Percentiles rank a stretch among this genome's conserved stretches.
These are phyloP conservation scores for Cosmia pyralina DNA, from an alignment of 2,888 invertebrate species.

Conservation along the genomic window DNA sequence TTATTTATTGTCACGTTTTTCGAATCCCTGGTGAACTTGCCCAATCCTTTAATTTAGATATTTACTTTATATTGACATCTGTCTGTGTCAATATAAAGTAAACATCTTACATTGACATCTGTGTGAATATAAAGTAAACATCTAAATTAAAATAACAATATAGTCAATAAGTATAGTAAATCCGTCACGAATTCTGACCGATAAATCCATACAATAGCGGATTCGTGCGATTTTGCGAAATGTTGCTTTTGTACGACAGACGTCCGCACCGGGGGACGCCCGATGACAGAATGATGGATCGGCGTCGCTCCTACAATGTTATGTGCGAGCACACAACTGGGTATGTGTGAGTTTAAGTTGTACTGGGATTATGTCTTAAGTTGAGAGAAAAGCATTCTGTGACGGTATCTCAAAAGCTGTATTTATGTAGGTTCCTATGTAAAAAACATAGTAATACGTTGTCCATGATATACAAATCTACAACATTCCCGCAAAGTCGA, in stretches of 20 bases:
- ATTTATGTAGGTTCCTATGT: background rate
- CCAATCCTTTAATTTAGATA: too few species aligned
- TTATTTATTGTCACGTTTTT: too few species aligned
- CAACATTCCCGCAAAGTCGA: background rate
- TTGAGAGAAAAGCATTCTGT: background rate
- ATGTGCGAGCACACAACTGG: conserved; percentile 40
- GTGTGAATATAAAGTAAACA: conserved; percentile 46
- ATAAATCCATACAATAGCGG: conserved; percentile 68
- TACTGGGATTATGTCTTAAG: conserved; percentile 39
- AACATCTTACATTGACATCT: too few species aligned
- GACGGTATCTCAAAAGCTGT: background rate
- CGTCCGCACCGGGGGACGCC: conserved; percentile 70
- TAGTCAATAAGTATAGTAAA: conserved; percentile 57
- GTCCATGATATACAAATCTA: background rate
- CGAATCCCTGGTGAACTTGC: too few species aligned
- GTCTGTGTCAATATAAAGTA: too few species aligned
- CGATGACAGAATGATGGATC: conserved; percentile 82
- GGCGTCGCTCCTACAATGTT: conserved; percentile 50
- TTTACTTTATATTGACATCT: too few species aligned
- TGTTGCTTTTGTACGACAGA: conserved; percentile 63
- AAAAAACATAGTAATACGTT: too few species aligned
- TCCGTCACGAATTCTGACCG: conserved; percentile 66
- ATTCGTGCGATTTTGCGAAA: conserved; percentile 64
- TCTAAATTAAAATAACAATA: conserved; percentile 60
- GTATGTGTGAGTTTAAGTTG: conserved; percentile 43